These are phyloP conservation scores for Pristiophorus japonicus DNA, from an alignment of 2,113 vertebrate genomes.

Conservation along the genomic window DNA sequence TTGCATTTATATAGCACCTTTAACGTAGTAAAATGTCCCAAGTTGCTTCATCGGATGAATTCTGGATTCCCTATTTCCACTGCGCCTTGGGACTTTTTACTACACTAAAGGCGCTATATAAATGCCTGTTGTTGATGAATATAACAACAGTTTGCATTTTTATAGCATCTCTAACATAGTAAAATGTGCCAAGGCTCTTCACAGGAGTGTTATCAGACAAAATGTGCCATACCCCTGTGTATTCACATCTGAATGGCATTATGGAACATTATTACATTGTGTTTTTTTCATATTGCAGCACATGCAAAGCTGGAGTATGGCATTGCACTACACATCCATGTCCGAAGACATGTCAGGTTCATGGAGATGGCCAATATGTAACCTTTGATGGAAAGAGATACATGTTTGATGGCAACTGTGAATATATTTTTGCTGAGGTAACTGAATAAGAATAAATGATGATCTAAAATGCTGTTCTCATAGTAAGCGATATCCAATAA, in stretches of 20 bases:
- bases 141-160: not conserved
- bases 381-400: slow-evolving; percentile 53
- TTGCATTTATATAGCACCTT: not conserved
- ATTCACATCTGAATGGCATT: not conserved
- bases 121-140: not conserved
- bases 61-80: no score
- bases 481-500: not conserved
- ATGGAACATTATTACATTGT: not conserved
- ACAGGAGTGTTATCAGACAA: not conserved
- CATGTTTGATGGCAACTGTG: slow-evolving; percentile 54
- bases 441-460: slow-evolving; percentile 30
- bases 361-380: slow-evolving; percentile 52
- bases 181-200: not conserved
- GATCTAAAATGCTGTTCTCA: not conserved
- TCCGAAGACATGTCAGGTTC: slow-evolving; percentile 50
- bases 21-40: not conserved
- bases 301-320: slow-evolving; percentile 52
- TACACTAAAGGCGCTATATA: no score
- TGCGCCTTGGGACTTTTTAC: no score
- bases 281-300: slow-evolving; percentile 44
- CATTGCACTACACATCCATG: slow-evolving; percentile 50
- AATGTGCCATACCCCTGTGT: not conserved
- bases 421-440: slow-evolving; percentile 56
- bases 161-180: not conserved
- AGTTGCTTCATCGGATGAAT: not conserved